Evolutionary conservation across 2,797 vertebrate species (phyloP).

Genomic region (Astyanax mexicanus): DNA sequence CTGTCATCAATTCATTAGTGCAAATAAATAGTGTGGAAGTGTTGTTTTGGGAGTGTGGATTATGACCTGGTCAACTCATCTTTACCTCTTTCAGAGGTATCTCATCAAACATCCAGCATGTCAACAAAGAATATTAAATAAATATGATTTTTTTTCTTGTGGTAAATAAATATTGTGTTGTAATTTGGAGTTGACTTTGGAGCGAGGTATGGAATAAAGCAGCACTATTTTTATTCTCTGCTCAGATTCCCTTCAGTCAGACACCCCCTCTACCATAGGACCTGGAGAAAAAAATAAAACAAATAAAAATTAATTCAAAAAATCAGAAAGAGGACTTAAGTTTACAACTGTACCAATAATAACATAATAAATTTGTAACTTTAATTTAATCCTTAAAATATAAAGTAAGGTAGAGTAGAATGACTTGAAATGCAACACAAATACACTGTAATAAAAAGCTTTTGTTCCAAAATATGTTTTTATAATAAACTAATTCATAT

Average conservation of each 20-base stretch:
- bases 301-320: neutral
- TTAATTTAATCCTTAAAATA: no score
- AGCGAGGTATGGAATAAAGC: slow-evolving; percentile 38
- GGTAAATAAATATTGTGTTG: slow-evolving; percentile 23
- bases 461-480: no score
- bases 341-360: no score
- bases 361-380: no score
- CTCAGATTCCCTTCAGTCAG: slow-evolving; percentile 2
- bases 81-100: neutral
- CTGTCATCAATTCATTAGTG: slow-evolving; percentile 34
- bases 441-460: no score
- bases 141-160: neutral
- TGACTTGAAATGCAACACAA: no score
- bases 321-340: no score
- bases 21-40: slow-evolving; percentile 37
- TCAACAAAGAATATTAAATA: neutral
- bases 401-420: no score
- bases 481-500: no score
- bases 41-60: no score
- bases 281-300: slow-evolving; percentile 34
- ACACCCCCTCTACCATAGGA: slow-evolving; percentile 29
- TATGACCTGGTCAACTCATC: neutral
- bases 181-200: neutral
- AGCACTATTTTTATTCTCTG: slow-evolving; percentile 13
- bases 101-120: neutral